These are phyloP conservation scores for Streptopelia turtur DNA, from an alignment of 2,797 vertebrate genomes.

Conservation along the genomic window DNA sequence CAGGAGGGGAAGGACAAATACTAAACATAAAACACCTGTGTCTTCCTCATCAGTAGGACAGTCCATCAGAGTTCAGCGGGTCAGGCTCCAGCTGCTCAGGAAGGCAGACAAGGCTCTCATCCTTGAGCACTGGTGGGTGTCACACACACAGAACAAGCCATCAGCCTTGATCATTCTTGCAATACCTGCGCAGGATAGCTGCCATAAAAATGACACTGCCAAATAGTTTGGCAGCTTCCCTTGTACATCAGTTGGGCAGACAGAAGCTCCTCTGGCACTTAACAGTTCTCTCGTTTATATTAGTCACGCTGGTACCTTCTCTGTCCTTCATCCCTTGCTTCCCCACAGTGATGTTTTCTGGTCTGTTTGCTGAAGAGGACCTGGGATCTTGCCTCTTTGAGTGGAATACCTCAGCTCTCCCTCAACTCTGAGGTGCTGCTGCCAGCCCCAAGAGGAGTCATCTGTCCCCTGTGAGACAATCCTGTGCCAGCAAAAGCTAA, in stretches of 20 bases:
- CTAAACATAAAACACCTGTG: not conserved
- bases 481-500: not conserved
- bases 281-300: not conserved
- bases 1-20: not conserved
- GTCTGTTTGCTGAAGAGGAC: not conserved
- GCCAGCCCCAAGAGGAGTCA: not conserved
- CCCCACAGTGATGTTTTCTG: not conserved
- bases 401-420: not conserved
- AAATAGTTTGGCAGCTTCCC: not conserved
- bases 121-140: rapidly evolving
- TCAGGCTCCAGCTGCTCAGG: not conserved
- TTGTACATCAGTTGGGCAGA: not conserved
- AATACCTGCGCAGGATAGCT: not conserved
- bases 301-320: not conserved
- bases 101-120: not conserved
- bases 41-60: not conserved
- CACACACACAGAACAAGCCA: not conserved
- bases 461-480: not conserved
- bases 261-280: not conserved
- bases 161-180: not conserved
- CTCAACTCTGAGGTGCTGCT: not conserved
- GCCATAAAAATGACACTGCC: not conserved
- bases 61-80: not conserved
- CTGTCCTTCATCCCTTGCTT: not conserved
- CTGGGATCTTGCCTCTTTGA: not conserved